phyloP scores from a whole-genome alignment of 2,797 vertebrate species.

The Mionectes olivaceus region DNA sequence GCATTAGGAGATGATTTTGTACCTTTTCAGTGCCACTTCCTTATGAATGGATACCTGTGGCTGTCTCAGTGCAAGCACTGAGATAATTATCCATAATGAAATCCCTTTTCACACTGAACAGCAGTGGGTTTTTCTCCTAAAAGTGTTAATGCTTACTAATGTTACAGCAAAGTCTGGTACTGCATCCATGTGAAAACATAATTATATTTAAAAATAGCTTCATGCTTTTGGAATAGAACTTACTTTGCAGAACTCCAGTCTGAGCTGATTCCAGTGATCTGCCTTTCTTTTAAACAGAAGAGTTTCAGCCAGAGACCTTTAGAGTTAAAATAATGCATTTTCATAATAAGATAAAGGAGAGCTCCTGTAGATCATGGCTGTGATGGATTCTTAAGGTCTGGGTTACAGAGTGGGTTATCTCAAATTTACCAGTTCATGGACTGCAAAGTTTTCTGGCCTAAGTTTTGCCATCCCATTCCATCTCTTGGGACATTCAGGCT shows the following conservation, averaged over 20 bases:
- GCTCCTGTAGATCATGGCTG: neutral
- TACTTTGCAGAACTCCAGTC: neutral
- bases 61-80: neutral
- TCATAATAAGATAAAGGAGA: neutral
- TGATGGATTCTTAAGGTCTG: neutral
- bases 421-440: neutral
- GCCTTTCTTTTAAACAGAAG: neutral
- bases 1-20: neutral
- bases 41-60: neutral
- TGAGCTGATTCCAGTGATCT: neutral
- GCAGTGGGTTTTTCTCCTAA: neutral
- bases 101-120: neutral
- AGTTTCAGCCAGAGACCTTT: neutral
- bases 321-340: neutral
- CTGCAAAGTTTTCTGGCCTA: neutral
- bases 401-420: neutral
- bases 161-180: neutral
- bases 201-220: neutral
- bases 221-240: neutral
- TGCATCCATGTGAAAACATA: neutral
- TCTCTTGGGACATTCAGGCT: neutral
- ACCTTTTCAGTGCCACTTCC: neutral
- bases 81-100: neutral
- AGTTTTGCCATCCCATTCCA: neutral
- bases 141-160: neutral